Evolutionary conservation across 2,113 vertebrate genomes (phyloP).

Genomic region (Hassar affinis): DNA sequence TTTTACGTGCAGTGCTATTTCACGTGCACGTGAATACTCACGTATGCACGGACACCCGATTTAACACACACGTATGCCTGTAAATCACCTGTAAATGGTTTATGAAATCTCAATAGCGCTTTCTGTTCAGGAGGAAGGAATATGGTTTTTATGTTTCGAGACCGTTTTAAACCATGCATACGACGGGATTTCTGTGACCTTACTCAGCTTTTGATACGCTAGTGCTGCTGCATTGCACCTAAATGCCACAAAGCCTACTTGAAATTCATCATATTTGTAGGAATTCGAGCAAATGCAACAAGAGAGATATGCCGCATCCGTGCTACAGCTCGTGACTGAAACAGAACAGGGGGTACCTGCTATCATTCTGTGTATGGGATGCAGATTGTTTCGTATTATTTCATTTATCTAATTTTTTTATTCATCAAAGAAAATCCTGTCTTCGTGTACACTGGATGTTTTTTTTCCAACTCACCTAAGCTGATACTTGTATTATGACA

Average conservation of each 20-base stretch:
- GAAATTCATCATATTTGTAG: slow-evolving; percentile 44
- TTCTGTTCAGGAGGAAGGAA: not conserved
- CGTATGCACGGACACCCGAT: not conserved
- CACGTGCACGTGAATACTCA: not conserved
- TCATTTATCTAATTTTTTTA: not conserved
- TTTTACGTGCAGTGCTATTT: not conserved
- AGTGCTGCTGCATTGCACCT: slow-evolving; percentile 45
- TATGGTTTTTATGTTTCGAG: slow-evolving; percentile 33
- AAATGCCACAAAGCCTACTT: slow-evolving; percentile 35
- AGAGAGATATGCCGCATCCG: not conserved
- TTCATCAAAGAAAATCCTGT: too few relatives aligned
- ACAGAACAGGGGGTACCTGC: not conserved
- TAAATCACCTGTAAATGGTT: slow-evolving; percentile 4
- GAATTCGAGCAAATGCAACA: slow-evolving; percentile 2
- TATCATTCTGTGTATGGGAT: slow-evolving; percentile 1
- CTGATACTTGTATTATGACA: not conserved
- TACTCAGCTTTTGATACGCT: slow-evolving; percentile 23
- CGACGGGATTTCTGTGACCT: slow-evolving; percentile 31
- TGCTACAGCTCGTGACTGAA: slow-evolving; percentile 14
- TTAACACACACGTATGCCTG: slow-evolving; percentile 11
- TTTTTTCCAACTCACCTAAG: not conserved
- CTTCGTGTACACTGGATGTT: not conserved
- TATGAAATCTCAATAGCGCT: slow-evolving; percentile 34
- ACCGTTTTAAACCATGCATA: slow-evolving; percentile 8
- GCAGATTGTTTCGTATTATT: not conserved